phyloP scores from a whole-genome alignment of 2,113 vertebrate species.

The Galbula dea region DNA sequence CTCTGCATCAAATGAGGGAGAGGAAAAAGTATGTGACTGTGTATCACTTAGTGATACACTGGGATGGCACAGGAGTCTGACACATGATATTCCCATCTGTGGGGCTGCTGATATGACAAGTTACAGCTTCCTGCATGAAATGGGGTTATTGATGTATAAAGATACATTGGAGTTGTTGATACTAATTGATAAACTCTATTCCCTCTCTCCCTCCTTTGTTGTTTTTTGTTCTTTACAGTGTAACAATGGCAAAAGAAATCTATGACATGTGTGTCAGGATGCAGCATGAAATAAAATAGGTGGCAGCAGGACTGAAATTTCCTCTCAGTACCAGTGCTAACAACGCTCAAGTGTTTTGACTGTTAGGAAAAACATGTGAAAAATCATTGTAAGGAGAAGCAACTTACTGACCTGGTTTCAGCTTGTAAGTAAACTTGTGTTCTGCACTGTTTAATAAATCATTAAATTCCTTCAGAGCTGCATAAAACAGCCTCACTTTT shows the following conservation, averaged over 20 bases:
- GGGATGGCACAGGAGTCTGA: background rate
- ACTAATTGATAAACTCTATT: background rate
- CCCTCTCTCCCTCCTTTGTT: accelerated
- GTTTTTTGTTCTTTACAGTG: background rate
- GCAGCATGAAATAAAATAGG: background rate
- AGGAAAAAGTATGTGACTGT: background rate
- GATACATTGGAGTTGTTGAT: accelerated
- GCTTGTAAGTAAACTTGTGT: constrained; percentile 81
- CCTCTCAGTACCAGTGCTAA: background rate
- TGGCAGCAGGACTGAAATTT: background rate
- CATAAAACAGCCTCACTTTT: constrained; percentile 88
- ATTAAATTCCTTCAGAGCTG: constrained; percentile 83
- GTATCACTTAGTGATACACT: background rate
- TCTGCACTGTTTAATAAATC: constrained; percentile 81
- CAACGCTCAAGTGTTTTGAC: background rate
- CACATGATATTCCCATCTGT: background rate
- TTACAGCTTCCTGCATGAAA: background rate
- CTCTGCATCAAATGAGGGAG: background rate
- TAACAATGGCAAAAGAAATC: background rate
- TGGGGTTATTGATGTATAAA: background rate
- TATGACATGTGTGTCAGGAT: background rate
- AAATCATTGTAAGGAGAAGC: background rate
- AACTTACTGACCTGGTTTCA: constrained; percentile 87
- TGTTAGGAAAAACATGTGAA: background rate
- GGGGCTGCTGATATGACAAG: background rate